Conservation (phyloP, 2,797 vertebrate genomes). For the Arctocebus calabarensis region DNA sequence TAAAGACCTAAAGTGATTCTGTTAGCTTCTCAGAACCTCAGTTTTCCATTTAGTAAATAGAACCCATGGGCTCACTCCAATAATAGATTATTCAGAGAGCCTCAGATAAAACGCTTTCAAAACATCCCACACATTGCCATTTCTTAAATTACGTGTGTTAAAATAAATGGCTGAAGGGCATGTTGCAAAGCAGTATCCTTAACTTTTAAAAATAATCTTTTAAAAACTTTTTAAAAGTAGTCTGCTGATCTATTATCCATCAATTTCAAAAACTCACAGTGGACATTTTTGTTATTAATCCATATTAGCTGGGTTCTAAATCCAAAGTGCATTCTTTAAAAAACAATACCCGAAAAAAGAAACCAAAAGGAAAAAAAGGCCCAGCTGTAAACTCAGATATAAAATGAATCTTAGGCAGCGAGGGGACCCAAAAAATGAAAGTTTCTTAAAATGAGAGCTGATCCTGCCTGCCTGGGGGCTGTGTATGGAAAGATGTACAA, state of each 20-base stretch:
- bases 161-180: slow-evolving; percentile 48
- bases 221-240: background rate
- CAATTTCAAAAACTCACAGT: slow-evolving; percentile 35
- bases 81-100: slow-evolving; percentile 33
- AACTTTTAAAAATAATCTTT: slow-evolving; percentile 60
- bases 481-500: slow-evolving; percentile 12
- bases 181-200: background rate
- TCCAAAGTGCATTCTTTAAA: background rate
- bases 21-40: slow-evolving; percentile 29
- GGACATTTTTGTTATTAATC: slow-evolving; percentile 40
- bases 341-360: slow-evolving; percentile 32
- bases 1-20: slow-evolving; percentile 39
- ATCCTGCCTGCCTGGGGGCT: slow-evolving; percentile 56
- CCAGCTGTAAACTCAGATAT: slow-evolving; percentile 52
- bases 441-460: slow-evolving; percentile 71
- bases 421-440: slow-evolving; percentile 56
- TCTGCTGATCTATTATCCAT: slow-evolving; percentile 43
- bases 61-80: background rate
- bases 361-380: slow-evolving; percentile 1
- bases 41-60: slow-evolving; percentile 26
- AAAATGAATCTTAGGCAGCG: slow-evolving; percentile 53
- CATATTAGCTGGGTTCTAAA: slow-evolving; percentile 35
- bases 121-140: background rate
- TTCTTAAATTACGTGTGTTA: slow-evolving; percentile 58
- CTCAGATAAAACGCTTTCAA: slow-evolving; percentile 62